A percentile compares a stretch with the other conserved stretches of the same genome.
Conservation (phyloP, 2,888 invertebrate genomes). For the Oscheius sp. region DNA sequence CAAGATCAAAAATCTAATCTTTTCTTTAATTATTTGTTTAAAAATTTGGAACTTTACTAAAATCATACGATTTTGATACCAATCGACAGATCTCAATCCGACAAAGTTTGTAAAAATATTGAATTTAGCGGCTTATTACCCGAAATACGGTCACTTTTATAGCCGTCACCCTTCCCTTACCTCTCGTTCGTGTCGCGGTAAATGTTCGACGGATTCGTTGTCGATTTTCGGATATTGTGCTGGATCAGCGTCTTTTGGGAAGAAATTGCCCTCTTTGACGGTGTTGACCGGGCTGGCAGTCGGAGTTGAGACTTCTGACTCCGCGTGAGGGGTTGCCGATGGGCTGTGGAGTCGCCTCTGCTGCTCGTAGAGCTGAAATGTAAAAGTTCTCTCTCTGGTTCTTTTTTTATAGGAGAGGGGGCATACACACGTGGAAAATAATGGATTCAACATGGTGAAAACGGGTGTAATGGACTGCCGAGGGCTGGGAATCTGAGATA, state of each 20-base stretch:
- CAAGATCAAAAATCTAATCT: no score
- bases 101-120: no score
- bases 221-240: constrained; percentile 3
- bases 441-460: constrained; percentile 27
- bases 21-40: no score
- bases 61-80: no score
- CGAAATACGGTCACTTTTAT: no score
- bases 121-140: no score
- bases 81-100: no score
- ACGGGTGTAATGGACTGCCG: background rate
- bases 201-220: constrained; percentile 12
- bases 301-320: constrained; percentile 55
- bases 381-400: background rate
- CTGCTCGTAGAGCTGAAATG: constrained; percentile 22
- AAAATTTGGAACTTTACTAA: no score
- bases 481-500: background rate
- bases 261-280: constrained; percentile 44
- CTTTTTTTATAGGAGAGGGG: constrained; percentile 9
- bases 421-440: constrained; percentile 19
- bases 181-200: constrained; percentile 35
- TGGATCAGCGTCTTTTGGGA: constrained; percentile 39
- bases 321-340: constrained; percentile 44
- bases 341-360: constrained; percentile 29
- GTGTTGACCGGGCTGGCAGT: constrained; percentile 55
- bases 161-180: background rate